These are phyloP conservation scores for Halictus quadricinctus DNA, from an alignment of 2,888 invertebrate species.

Conservation along the genomic window DNA sequence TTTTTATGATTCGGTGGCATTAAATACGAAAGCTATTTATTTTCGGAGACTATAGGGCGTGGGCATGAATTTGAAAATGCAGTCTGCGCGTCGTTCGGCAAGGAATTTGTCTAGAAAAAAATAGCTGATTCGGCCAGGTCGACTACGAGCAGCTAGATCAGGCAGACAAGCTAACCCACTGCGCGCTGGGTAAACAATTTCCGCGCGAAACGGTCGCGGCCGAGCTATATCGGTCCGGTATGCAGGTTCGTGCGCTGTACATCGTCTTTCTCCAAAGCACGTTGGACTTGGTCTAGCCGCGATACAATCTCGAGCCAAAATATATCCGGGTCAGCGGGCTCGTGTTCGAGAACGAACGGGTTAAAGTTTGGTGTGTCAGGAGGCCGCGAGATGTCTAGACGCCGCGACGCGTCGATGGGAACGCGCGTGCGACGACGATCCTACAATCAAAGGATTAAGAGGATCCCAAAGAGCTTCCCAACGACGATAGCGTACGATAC, in stretches of 20 bases:
- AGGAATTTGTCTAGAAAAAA: not conserved
- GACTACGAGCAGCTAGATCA: not conserved
- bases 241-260: not conserved
- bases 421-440: not conserved
- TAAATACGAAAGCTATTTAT: no score
- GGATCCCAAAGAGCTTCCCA: not conserved
- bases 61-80: not conserved
- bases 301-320: conserved; percentile 46
- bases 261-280: conserved; percentile 18
- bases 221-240: conserved; percentile 8
- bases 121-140: not conserved
- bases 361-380: conserved; percentile 62
- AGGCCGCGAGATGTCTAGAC: conserved; percentile 60
- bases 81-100: not conserved
- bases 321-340: conserved; percentile 67
- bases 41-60: no score
- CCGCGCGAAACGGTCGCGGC: not conserved
- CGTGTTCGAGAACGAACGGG: conserved; percentile 55
- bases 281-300: conserved; percentile 27
- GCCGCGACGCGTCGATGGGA: not conserved
- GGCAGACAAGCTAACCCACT: conserved; percentile 5
- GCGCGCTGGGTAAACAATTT: conserved; percentile 2
- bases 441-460: not conserved
- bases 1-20: not conserved
- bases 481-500: not conserved